Base-by-base conservation (phyloP, 2,888 invertebrate species). In the Hypena proboscidalis region DNA sequence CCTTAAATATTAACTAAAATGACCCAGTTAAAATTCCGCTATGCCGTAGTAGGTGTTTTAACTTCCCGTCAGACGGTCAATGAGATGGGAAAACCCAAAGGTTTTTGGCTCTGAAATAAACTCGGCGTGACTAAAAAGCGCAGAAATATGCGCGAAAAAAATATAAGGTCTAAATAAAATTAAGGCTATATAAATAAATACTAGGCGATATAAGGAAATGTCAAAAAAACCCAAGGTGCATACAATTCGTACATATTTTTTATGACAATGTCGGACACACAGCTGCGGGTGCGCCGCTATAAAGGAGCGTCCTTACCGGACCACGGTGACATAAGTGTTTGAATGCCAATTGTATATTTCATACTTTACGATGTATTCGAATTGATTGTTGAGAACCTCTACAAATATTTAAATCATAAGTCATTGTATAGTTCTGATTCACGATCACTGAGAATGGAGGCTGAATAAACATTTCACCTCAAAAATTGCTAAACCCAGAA, bases 151-250 rank as follows among this genome's bases (percentile, higher is more conserved):
- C 13, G 29, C 22, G 22, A 38, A 58, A 38, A 56, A 48, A 56
- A 38, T 15, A 2, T 52, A 52, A 46, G 45, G 41, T 45, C 49
- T 52, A 43, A 49, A 51, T 58, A 40, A 54, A 43, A 47, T 51
- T 57, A 51, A 63, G 51, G 54, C 54, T 58, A 54, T 44, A 44
- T 49, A 42, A 32, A 61, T 64, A 61, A 56, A 61, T 58, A 45
- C 63, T 64, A 64, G 58, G 56, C 29, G 30, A 44, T 50, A 47
- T 51, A 58, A 58, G 65, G 62, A 61, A 64, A 64, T 61, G 65
- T 48, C 56, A 48, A 44, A 63, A 51, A 53, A 30, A 30, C 27
- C 36, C 61, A 59, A 64, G 63, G 63, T 56, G 44, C 23, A 41
- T 39, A 52, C 35, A 58, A 58, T 64, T 58, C 46, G 42, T 58